phyloP scores from a whole-genome alignment of 2,113 vertebrate genomes.

The Dasypus novemcinctus region DNA sequence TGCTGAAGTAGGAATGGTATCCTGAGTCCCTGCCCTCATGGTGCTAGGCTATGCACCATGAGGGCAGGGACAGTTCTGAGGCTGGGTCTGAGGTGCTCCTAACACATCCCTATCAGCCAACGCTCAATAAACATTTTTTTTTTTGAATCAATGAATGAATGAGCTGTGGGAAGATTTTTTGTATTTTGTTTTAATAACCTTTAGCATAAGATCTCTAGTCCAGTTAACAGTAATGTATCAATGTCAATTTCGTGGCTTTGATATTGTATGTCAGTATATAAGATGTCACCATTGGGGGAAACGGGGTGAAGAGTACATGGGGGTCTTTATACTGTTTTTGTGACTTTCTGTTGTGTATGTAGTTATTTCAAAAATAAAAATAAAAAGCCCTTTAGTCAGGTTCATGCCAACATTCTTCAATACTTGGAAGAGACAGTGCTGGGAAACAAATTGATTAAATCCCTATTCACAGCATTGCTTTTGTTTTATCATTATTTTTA shows the following conservation, averaged over 20 bases:
- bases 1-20: no score
- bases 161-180: not conserved
- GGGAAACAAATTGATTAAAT: constrained; percentile 17
- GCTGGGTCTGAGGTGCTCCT: not conserved
- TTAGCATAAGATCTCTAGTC: constrained; percentile 9
- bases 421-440: not conserved
- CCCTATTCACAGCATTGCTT: not conserved
- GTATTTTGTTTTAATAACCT: not conserved
- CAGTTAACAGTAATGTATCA: not conserved
- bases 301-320: not conserved
- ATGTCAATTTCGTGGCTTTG: not conserved
- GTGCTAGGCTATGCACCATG: not conserved
- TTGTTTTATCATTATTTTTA: constrained; percentile 25
- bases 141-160: not conserved
- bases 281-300: not conserved
- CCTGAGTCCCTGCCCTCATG: no score
- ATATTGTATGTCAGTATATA: not conserved
- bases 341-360: constrained; percentile 52
- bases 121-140: not conserved
- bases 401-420: not conserved
- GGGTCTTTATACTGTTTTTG: constrained; percentile 49
- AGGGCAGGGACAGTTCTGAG: not conserved
- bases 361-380: constrained; percentile 63
- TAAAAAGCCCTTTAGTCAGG: constrained; percentile 4
- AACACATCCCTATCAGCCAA: not conserved